phyloP scores from a whole-genome alignment of 92 coral and sea anemone species.

The Chrysogorgia sp. region DNA sequence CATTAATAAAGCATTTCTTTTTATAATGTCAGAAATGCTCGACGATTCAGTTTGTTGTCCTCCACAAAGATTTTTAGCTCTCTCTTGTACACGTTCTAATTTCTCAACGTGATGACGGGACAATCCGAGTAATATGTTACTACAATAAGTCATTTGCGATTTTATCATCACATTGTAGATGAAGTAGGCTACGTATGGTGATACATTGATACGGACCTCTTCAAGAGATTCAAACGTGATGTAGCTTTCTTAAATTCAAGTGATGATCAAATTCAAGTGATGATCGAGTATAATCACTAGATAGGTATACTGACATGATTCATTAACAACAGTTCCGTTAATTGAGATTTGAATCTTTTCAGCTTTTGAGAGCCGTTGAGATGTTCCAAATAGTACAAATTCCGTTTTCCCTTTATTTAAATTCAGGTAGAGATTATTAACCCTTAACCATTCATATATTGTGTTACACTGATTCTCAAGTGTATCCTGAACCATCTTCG shows the following conservation, averaged over 20 bases:
- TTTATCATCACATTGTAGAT: too few relatives aligned
- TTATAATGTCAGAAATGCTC: too few relatives aligned
- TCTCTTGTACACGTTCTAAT: too few relatives aligned
- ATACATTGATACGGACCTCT: neutral
- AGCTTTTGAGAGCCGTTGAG: neutral
- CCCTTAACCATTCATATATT: neutral
- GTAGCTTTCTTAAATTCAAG: constrained; percentile 21
- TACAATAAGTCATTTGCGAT: too few relatives aligned
- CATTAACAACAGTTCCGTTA: neutral
- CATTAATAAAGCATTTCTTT: too few relatives aligned
- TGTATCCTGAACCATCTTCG: neutral
- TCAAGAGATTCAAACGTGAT: constrained; percentile 7
- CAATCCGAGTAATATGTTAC: too few relatives aligned
- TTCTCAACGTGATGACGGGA: too few relatives aligned
- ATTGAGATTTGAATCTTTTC: neutral
- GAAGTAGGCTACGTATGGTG: too few relatives aligned
- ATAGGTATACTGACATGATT: neutral
- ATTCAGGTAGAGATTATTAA: neutral
- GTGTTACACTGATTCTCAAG: neutral
- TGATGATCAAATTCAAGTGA: constrained; percentile 1
- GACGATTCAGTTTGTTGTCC: too few relatives aligned
- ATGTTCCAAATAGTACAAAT: constrained; percentile 9
- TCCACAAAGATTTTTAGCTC: too few relatives aligned
- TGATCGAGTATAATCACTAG: constrained; percentile 9
- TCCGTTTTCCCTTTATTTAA: constrained; percentile 26